A percentile compares a stretch with the other conserved stretches of the same genome.
Conservation (phyloP, 2,797 vertebrate species). For the Amniataba percoides region DNA sequence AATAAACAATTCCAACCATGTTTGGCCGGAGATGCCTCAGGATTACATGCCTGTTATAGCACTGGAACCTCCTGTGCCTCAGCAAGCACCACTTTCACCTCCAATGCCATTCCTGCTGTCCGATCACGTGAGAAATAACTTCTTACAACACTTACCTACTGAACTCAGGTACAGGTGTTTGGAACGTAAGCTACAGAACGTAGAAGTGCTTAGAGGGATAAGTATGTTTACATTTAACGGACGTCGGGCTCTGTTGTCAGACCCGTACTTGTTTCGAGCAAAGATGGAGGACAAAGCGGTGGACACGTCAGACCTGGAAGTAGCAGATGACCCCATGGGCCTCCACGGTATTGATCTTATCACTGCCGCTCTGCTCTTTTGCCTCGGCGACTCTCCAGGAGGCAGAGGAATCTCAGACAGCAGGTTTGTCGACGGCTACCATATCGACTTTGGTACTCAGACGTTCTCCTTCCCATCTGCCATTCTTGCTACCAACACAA, state of each 20-base stretch:
- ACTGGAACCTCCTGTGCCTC: conserved; percentile 79
- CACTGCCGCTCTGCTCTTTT: conserved; percentile 97
- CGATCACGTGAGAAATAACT: conserved; percentile 88
- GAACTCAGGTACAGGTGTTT: conserved; percentile 87
- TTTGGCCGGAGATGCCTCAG: conserved; percentile 81
- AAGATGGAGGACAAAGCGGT: conserved; percentile 98
- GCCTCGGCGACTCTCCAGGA: conserved; percentile 96
- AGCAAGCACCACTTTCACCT: conserved; percentile 74
- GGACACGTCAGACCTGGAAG: conserved; percentile 96
- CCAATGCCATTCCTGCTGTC: conserved; percentile 83
- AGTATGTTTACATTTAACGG: conserved; percentile 90
- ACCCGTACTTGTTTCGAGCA: conserved; percentile 89
- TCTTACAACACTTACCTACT: conserved; percentile 85
- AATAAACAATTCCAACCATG: conserved; percentile 58
- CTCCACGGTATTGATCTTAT: conserved; percentile 98
- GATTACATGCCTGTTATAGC: conserved; percentile 83
- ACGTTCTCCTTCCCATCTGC: conserved; percentile 98
- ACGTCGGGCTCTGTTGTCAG: conserved; percentile 88
- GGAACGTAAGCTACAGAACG: conserved; percentile 89
- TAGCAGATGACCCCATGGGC: conserved; percentile 96
- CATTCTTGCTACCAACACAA: conserved; percentile 97
- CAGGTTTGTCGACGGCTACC: conserved; percentile 93
- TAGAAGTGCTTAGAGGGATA: conserved; percentile 89
- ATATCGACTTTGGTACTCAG: conserved; percentile 96
- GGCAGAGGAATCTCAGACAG: conserved; percentile 98